Evolutionary conservation across 2,113 vertebrate species (phyloP).

Genomic region (Microcebus ravelobensis): DNA sequence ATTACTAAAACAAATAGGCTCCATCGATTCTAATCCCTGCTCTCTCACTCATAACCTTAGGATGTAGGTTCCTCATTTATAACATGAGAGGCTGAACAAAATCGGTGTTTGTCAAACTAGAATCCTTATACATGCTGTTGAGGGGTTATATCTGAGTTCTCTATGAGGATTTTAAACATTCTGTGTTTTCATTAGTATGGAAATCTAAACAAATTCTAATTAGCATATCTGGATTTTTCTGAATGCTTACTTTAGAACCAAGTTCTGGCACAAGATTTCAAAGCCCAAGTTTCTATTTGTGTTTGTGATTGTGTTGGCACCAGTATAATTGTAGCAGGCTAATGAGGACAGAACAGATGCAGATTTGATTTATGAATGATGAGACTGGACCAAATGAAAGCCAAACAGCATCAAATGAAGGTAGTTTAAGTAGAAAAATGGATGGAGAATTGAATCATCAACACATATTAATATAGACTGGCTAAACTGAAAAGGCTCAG

Average conservation of each 20-base stretch:
- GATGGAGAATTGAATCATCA: not conserved
- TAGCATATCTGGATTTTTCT: slow-evolving; percentile 20
- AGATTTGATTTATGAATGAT: not conserved
- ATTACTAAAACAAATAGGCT: not conserved
- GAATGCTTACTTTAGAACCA: slow-evolving; percentile 14
- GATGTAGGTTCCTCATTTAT: not conserved
- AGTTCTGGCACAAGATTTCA: slow-evolving; percentile 26
- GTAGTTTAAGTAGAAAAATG: not conserved
- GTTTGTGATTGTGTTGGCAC: not conserved
- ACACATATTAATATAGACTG: not conserved
- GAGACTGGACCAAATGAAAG: not conserved
- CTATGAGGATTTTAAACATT: not conserved
- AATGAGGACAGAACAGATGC: slow-evolving; percentile 19
- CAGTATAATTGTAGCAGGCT: not conserved
- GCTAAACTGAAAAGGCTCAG: not conserved
- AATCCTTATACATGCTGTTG: not conserved
- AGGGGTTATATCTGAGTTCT: not conserved
- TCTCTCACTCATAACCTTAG: not conserved
- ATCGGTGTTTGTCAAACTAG: not conserved
- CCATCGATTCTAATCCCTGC: not conserved
- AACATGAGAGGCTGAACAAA: not conserved
- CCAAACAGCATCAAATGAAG: not conserved
- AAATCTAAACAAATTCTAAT: slow-evolving; percentile 30
- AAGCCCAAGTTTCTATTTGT: slow-evolving; percentile 13
- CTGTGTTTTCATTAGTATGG: not conserved